These are phyloP conservation scores for Schizopygopsis malacanthus DNA, from an alignment of 2,797 vertebrate species.

Conservation along the genomic window DNA sequence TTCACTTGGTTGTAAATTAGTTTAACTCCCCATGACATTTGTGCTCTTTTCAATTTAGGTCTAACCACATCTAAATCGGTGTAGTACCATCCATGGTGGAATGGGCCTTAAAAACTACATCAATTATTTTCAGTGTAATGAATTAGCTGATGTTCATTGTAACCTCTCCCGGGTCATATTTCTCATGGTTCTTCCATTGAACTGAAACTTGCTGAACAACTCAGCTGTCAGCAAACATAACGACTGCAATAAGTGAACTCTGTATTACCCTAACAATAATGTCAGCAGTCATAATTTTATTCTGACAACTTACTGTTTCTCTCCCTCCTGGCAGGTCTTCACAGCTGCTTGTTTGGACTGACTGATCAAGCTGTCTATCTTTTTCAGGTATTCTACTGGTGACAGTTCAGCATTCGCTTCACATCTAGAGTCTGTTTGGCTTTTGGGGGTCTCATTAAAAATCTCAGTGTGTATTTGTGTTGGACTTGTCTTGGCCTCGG, in stretches of 20 bases:
- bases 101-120: background rate
- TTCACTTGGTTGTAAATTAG: background rate
- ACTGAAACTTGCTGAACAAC: slow-evolving; percentile 3
- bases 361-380: slow-evolving; percentile 85
- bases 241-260: background rate
- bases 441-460: slow-evolving; percentile 46
- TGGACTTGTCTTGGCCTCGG: slow-evolving; percentile 51
- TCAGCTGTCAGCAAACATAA: background rate
- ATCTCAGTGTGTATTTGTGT: slow-evolving; percentile 5
- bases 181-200: background rate
- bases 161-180: background rate
- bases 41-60: background rate
- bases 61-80: background rate
- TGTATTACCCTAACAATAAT: background rate
- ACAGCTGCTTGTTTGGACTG: slow-evolving; percentile 86
- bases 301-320: slow-evolving; percentile 72
- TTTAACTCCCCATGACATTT: background rate
- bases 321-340: slow-evolving; percentile 74
- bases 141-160: background rate
- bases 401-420: slow-evolving; percentile 71
- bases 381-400: slow-evolving; percentile 85
- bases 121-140: background rate
- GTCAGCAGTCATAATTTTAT: background rate
- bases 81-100: background rate
- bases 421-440: slow-evolving; percentile 33